phyloP scores from a whole-genome alignment of 2,888 invertebrate genomes.

The Sesamia inferens region DNA sequence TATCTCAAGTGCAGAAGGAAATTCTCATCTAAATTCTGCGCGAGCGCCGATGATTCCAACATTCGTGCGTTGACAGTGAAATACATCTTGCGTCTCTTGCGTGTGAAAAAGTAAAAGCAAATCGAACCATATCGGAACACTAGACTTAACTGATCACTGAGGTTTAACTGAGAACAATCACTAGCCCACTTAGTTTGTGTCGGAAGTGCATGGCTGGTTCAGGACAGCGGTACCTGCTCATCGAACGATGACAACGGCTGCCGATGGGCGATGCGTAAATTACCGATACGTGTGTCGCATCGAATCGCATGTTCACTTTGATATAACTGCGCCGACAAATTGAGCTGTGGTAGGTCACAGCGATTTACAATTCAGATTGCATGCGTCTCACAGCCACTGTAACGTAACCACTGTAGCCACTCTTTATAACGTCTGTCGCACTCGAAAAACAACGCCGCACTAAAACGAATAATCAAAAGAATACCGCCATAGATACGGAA shows the following conservation, averaged over 20 bases:
- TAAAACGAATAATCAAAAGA: constrained; percentile 80
- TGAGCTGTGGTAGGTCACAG: constrained; percentile 84
- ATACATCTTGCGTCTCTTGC: constrained; percentile 82
- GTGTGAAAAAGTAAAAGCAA: constrained; percentile 87
- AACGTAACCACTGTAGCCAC: constrained; percentile 52
- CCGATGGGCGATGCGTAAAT: constrained; percentile 77
- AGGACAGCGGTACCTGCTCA: constrained; percentile 43
- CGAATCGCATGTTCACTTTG: constrained; percentile 77
- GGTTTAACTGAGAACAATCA: constrained; percentile 35
- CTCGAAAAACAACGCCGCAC: constrained; percentile 77
- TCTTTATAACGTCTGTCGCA: constrained; percentile 76
- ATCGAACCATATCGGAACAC: constrained; percentile 58
- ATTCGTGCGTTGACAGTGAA: constrained; percentile 85
- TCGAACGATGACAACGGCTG: constrained; percentile 58
- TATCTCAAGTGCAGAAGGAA: constrained; percentile 85
- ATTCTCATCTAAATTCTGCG: constrained; percentile 88
- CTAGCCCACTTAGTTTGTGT: constrained; percentile 29
- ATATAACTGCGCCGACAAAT: constrained; percentile 76
- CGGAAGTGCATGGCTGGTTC: constrained; percentile 33
- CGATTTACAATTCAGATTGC: constrained; percentile 70
- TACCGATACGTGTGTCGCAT: constrained; percentile 83
- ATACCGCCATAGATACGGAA: constrained; percentile 81
- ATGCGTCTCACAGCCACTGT: constrained; percentile 66
- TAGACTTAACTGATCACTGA: constrained; percentile 39
- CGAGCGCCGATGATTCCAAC: constrained; percentile 84